Evolutionary conservation across 2,888 invertebrate genomes (phyloP).

Genomic region (Sinotaia quadrata): DNA sequence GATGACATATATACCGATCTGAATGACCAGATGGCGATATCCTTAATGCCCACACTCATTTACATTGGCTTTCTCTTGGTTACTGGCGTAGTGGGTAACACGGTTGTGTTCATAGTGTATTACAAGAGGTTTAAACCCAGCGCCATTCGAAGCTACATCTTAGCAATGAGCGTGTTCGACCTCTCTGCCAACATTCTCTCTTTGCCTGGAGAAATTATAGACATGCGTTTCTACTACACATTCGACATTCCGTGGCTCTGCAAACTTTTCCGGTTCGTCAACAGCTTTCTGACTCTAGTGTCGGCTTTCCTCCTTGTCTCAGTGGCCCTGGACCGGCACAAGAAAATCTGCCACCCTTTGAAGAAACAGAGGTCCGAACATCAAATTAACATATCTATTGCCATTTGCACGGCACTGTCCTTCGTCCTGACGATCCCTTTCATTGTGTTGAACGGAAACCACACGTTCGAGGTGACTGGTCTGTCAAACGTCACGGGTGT

Average conservation of each 20-base stretch:
- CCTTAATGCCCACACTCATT: constrained; percentile 53
- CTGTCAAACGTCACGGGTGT: constrained; percentile 36
- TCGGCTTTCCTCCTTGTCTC: constrained; percentile 56
- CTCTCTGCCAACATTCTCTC: constrained; percentile 49
- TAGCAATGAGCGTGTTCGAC: constrained; percentile 53
- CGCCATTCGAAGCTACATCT: constrained; percentile 51
- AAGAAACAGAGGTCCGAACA: constrained; percentile 39
- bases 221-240: constrained; percentile 52
- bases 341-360: constrained; percentile 54
- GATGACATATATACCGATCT: constrained; percentile 29
- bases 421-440: constrained; percentile 44
- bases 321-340: constrained; percentile 53
- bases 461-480: constrained; percentile 34
- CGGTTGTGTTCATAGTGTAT: constrained; percentile 52
- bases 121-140: constrained; percentile 50
- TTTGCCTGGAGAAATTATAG: constrained; percentile 54
- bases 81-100: constrained; percentile 54
- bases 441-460: constrained; percentile 43
- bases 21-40: constrained; percentile 43
- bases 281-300: constrained; percentile 53
- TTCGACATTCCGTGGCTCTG: constrained; percentile 50
- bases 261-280: constrained; percentile 45
- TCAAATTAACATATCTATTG: constrained; percentile 43
- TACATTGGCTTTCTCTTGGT: constrained; percentile 51
- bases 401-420: constrained; percentile 42